A percentile compares a stretch with the other conserved stretches of the same genome.
Evolutionary conservation across 2,888 invertebrate genomes (phyloP).

Genomic region (Drosophila merina): DNA sequence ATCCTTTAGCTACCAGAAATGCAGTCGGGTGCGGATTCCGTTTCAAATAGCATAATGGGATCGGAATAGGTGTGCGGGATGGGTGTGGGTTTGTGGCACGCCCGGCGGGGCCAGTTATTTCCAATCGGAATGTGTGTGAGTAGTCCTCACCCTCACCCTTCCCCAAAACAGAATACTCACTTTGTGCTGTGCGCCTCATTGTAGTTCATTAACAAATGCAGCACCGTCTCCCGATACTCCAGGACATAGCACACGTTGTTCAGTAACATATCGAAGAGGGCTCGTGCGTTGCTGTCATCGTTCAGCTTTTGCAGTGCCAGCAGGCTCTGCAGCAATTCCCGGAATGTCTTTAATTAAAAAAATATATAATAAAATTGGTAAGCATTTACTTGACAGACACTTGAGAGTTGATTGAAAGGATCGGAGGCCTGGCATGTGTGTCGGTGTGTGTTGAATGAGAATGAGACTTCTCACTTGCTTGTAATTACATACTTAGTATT

Average conservation of each 20-base stretch:
- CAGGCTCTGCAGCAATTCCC: constrained; percentile 93
- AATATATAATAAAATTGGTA: constrained; percentile 68
- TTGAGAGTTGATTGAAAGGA: constrained; percentile 22
- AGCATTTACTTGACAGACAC: constrained; percentile 41
- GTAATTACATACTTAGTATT: constrained; percentile 1
- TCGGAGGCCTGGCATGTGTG: neutral
- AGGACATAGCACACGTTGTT: constrained; percentile 96
- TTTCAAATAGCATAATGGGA: neutral
- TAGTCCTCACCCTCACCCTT: constrained; percentile 25
- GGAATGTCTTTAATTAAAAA: constrained; percentile 86
- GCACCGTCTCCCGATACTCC: constrained; percentile 96
- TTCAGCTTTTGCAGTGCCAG: constrained; percentile 91
- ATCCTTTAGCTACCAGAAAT: constrained; percentile 39
- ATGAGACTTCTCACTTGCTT: constrained; percentile 1
- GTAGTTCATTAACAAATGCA: constrained; percentile 91
- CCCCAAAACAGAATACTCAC: constrained; percentile 84
- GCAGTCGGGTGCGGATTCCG: constrained; percentile 19
- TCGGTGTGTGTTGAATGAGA: constrained; percentile 16
- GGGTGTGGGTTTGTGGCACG: constrained; percentile 15
- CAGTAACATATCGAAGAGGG: constrained; percentile 93
- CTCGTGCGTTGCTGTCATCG: constrained; percentile 88
- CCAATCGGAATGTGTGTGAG: constrained; percentile 50
- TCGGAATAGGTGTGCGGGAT: neutral
- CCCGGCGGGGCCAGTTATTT: constrained; percentile 61
- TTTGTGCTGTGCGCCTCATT: constrained; percentile 94